Base-by-base conservation (phyloP, 2,888 invertebrate species). In the Stenodema calcarata region DNA sequence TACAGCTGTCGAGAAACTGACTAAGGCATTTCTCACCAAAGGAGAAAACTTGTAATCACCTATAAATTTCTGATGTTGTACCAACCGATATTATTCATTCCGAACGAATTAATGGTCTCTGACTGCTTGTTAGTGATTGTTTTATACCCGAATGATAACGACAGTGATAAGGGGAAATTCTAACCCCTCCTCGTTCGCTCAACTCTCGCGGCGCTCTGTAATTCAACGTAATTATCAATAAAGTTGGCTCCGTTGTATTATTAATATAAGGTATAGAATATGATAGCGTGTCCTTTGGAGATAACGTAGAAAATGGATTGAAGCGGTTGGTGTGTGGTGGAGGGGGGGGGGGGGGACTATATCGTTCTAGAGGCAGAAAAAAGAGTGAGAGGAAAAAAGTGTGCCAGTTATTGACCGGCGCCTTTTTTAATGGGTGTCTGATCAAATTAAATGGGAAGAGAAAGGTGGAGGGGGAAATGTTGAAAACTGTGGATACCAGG, bases 191-290 rank as follows among this genome's bases (percentile, higher is more conserved):
- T n/a, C n/a, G n/a, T n/a, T n/a, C n/a, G n/a, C n/a, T 30, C 35
- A n/a, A 11, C 41, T 1, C 73, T 16, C 7, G 7, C 28, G 27
- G 27, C 7, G 11, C 70, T 16, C 73, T 35, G 35, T 73, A 73
- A 73, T 73, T 73, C 73, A 9, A 73, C 73, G 73, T 73, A 73
- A 73, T 73, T 73, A 73, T 73, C 73, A 73, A 73, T 73, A 73
- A 73, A 41, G 73, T 73, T 62, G 62, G 73, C 73, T 16, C 35
- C 73, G 30, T 73, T 73, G 73, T 73, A 73, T 73, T 73, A 73
- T 73, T 73, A 73, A 73, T 73, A 73, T 73, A 73, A 73, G 73
- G 30, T 30, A 73, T 73, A 73, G 73, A 73, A 73, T 73, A 30
- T 73, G 73, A 73, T 73, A 35, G 73, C 73, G 73, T 73, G 73